phyloP scores from a whole-genome alignment of 2,888 invertebrate species.

The Melieria crassipennis region DNA sequence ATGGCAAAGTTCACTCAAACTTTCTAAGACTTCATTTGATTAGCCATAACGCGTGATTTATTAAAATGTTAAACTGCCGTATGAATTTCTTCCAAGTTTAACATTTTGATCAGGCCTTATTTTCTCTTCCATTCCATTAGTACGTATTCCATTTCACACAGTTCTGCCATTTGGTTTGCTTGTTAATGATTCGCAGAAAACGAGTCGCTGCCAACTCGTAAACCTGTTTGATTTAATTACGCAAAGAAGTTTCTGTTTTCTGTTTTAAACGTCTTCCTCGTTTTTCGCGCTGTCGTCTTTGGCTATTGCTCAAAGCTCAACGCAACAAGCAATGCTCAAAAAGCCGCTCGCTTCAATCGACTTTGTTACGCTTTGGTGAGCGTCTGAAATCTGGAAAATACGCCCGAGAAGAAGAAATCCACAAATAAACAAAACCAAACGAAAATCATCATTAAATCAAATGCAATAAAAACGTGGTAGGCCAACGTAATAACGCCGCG shows the following conservation, averaged over 20 bases:
- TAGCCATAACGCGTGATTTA: no score
- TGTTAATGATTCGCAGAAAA: no score
- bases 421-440: no score
- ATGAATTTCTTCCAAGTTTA: no score
- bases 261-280: not conserved
- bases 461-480: not conserved
- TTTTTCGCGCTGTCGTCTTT: not conserved
- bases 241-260: conserved; percentile 17
- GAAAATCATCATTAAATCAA: not conserved
- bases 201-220: not conserved
- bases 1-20: no score
- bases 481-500: conserved; percentile 6
- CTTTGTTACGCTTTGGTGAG: conserved; percentile 19
- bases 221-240: conserved; percentile 9
- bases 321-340: not conserved
- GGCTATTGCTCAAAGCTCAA: not conserved
- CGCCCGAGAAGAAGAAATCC: no score
- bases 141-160: no score
- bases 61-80: no score
- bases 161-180: no score
- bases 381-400: not conserved
- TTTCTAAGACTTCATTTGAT: no score
- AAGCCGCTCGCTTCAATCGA: not conserved
- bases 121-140: no score
- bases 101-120: no score